A percentile compares a stretch with the other conserved stretches of the same genome.
Conservation (phyloP, 2,888 invertebrate species). For the Orchesellides sinensis region DNA sequence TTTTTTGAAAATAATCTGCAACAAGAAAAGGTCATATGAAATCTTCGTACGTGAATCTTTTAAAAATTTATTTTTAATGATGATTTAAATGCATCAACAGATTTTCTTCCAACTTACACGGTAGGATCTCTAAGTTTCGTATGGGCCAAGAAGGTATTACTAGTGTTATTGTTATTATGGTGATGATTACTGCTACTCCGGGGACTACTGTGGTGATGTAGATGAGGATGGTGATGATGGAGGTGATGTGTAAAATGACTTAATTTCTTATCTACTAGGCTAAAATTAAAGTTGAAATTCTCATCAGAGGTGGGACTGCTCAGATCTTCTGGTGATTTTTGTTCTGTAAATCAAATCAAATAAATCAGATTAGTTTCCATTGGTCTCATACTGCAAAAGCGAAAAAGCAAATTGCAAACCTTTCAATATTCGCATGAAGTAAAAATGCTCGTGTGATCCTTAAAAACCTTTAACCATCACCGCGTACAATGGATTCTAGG, state of each 20-base stretch:
- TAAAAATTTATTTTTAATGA: too few relatives aligned
- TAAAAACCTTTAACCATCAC: too few relatives aligned
- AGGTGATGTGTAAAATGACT: constrained; percentile 62
- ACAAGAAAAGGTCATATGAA: background rate
- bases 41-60: background rate
- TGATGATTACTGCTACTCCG: constrained; percentile 61
- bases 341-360: constrained; percentile 45
- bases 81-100: background rate
- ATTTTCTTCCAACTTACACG: constrained; percentile 48
- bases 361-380: background rate
- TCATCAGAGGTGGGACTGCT: constrained; percentile 70
- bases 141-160: constrained; percentile 61
- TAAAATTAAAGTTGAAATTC: constrained; percentile 71
- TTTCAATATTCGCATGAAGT: too few relatives aligned
- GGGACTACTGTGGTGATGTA: constrained; percentile 44
- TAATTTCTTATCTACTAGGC: constrained; percentile 64
- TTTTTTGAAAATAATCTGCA: constrained; percentile 61
- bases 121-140: constrained; percentile 59
- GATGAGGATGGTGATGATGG: constrained; percentile 44
- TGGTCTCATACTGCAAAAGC: too few relatives aligned
- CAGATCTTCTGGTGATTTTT: constrained; percentile 61
- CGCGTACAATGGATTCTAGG: too few relatives aligned
- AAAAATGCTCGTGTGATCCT: too few relatives aligned
- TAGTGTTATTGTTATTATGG: constrained; percentile 63
- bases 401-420: too few relatives aligned